Percentiles rank a stretch among this genome's conserved stretches.
phyloP scores from a whole-genome alignment of 2,797 vertebrate species.

The Enteromius trimaculatus region DNA sequence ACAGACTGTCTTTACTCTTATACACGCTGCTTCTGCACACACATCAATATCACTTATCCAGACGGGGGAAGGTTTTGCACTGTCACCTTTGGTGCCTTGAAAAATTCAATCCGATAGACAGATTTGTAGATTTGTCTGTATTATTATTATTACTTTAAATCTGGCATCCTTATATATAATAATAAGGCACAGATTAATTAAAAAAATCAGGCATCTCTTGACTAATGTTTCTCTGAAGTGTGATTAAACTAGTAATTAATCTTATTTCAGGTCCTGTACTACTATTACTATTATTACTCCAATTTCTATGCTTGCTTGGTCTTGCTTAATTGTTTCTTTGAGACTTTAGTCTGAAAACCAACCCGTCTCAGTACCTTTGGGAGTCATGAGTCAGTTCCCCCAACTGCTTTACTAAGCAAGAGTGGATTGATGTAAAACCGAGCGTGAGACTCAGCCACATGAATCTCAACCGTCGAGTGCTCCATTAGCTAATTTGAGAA shows the following conservation, averaged over 20 bases:
- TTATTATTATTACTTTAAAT: background rate
- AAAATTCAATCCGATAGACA: background rate
- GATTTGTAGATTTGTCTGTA: background rate
- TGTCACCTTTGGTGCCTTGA: background rate
- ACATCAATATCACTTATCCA: conserved; percentile 30
- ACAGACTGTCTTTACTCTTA: conserved; percentile 16
- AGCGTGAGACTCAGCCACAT: conserved; percentile 45
- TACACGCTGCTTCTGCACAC: background rate
- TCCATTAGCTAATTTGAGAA: conserved; percentile 71
- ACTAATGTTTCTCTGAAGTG: background rate
- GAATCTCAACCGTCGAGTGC: conserved; percentile 38
- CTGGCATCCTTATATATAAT: background rate
- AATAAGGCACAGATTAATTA: background rate
- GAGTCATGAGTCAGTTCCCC: conserved; percentile 26
- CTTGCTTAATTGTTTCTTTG: conserved; percentile 16
- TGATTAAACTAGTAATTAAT: background rate
- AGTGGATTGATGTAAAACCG: conserved; percentile 23
- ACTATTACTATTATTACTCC: background rate
- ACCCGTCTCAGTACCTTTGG: background rate
- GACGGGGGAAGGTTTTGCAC: conserved; percentile 4
- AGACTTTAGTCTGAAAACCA: background rate
- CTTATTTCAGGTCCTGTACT: background rate
- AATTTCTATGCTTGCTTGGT: background rate
- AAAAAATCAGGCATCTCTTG: background rate
- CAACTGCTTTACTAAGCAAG: conserved; percentile 46